Conservation (phyloP, 2,888 invertebrate genomes). For the Drosophila mimica region DNA sequence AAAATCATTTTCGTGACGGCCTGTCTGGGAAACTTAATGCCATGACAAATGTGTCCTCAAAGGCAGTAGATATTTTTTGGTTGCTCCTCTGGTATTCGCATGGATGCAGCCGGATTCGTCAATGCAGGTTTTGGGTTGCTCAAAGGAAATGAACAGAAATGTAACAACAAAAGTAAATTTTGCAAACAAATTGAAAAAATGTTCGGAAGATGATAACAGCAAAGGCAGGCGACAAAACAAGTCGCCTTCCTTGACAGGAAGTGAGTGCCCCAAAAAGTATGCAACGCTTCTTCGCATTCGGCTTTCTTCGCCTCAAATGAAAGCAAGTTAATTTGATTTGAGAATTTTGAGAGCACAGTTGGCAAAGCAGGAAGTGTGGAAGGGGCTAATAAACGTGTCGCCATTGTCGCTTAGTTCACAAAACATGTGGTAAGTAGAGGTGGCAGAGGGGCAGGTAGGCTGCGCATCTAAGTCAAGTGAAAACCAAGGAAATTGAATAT, state of each 20-base stretch:
- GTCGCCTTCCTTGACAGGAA: conserved; percentile 31
- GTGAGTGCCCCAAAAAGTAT: conserved; percentile 43
- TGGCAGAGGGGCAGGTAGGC: background rate
- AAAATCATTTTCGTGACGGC: conserved; percentile 44
- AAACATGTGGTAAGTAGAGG: conserved; percentile 11
- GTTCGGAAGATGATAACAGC: background rate
- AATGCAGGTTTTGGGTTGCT: conserved; percentile 69
- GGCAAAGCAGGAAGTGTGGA: conserved; percentile 35
- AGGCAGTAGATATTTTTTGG: conserved; percentile 13
- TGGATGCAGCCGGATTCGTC: conserved; percentile 32
- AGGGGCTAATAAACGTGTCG: conserved; percentile 64
- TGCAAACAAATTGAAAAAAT: conserved; percentile 43
- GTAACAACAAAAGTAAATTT: conserved; percentile 69
- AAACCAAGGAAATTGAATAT: conserved; percentile 68
- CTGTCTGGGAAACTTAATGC: conserved; percentile 60
- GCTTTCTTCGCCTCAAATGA: conserved; percentile 59
- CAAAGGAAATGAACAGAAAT: conserved; percentile 71
- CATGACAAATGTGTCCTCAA: conserved; percentile 41
- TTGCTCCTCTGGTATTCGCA: conserved; percentile 12
- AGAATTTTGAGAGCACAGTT: conserved; percentile 57
- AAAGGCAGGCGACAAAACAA: conserved; percentile 30
- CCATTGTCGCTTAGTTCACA: conserved; percentile 66
- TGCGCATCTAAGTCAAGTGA: conserved; percentile 45
- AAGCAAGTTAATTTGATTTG: conserved; percentile 77
- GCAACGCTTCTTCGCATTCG: conserved; percentile 32